Conservation (phyloP, 1,140 invertebrate genomes). For the Danaus melanippus region DNA sequence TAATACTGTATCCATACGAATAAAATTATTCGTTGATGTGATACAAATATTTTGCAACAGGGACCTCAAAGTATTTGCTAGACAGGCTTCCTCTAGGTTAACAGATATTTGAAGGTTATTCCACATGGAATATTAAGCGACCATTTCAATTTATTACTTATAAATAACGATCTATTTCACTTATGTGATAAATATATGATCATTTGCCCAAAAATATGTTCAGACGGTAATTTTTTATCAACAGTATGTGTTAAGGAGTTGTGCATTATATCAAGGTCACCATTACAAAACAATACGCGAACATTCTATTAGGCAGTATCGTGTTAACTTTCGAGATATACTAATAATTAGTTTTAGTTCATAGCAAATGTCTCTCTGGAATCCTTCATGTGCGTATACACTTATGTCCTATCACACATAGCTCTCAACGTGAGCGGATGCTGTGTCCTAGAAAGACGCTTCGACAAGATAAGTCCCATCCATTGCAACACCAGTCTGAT, state of each 20-base stretch:
- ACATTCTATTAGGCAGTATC: conserved; percentile 53
- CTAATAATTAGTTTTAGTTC: conserved; percentile 54
- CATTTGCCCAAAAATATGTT: too few species aligned
- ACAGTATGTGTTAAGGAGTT: neutral
- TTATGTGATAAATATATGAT: too few species aligned
- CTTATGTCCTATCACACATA: conserved; percentile 37
- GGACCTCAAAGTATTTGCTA: conserved; percentile 5
- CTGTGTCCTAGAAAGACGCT: conserved; percentile 80
- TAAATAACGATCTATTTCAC: too few species aligned
- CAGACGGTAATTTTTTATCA: too few species aligned
- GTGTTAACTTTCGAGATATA: conserved; percentile 55
- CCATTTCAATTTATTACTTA: too few species aligned
- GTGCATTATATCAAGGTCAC: conserved; percentile 7
- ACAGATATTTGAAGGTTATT: too few species aligned
- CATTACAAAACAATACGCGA: conserved; percentile 7
- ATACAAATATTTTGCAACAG: conserved; percentile 15
- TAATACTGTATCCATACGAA: conserved; percentile 45
- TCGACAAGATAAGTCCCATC: conserved; percentile 87
- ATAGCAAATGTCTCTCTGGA: conserved; percentile 22
- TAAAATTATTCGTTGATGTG: conserved; percentile 39
- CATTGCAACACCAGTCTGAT: conserved; percentile 83
- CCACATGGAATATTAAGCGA: too few species aligned
- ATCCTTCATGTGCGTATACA: conserved; percentile 10
- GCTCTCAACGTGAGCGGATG: conserved; percentile 53
- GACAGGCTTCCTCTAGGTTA: neutral